Evolutionary conservation across 2,888 invertebrate species (phyloP), one percentile per base, ranked within the genome.

Genomic region (Lydus trimaculatus): DNA sequence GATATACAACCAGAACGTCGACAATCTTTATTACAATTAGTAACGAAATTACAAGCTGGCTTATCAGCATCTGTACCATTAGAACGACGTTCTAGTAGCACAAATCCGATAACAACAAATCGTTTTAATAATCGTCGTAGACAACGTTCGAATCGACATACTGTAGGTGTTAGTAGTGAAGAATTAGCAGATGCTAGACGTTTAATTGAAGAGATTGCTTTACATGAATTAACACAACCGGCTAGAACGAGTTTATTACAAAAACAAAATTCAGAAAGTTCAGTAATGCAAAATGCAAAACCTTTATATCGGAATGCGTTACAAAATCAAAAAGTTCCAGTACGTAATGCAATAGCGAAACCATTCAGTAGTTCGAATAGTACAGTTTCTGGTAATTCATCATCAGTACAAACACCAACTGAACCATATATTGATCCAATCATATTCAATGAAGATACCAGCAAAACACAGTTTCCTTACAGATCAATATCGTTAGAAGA

Each of bases 81-180:
- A 4, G 66, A 68, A 61, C 84, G 89, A 31, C 84, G 87, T 2
- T 81, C 77, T 52, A 81, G 75, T 63, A 77, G 72, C 5, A 56
- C 25, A 0, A 23, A 25, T 15, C 25, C 56, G 2, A 11, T 7
- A 28, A 1, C 13, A 20, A 52, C 11, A 5, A 52, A 85, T 60
- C 86, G 90, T 31, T 87, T 88, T 72, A 84, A 83, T 2, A 75
- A 67, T 58, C 89, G 90, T 70, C 84, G 88, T 11, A 88, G 90
- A 66, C 88, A 89, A 72, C 89, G 92, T 33, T 89, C 90, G 71
- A 89, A 89, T 60, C 86, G 95, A 0, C 94, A 95, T 83, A 95
- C 95, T 0, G 93, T 95, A 25, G 94, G 94, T 60, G 95, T 95
- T 20, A 94, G 93, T 48, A 89, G 90, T 58, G 94, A 94, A 81